These are phyloP conservation scores for Chymomyza fuscimana DNA, from an alignment of 2,888 invertebrate species.

Conservation along the genomic window DNA sequence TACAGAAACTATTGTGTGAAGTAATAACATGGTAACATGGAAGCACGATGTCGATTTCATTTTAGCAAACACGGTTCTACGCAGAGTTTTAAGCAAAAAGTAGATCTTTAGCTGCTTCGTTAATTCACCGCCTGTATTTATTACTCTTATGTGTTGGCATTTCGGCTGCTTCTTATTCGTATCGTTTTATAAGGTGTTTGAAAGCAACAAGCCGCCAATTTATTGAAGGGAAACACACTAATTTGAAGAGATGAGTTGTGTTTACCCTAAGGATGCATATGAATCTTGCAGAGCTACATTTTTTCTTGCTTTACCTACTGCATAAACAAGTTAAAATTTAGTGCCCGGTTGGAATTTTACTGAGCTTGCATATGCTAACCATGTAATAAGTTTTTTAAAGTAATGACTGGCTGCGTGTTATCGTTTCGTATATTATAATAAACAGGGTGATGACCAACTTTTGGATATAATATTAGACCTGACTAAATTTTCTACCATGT, in stretches of 20 bases:
- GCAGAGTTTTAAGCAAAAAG: conserved; percentile 30
- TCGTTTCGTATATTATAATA: too few relatives aligned
- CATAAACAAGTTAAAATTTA: conserved; percentile 23
- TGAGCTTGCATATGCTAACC: not conserved
- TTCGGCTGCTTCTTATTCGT: conserved; percentile 56
- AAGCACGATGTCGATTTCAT: conserved; percentile 47
- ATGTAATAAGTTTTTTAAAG: not conserved
- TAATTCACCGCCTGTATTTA: conserved; percentile 50
- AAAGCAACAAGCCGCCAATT: conserved; percentile 77
- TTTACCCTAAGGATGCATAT: conserved; percentile 69
- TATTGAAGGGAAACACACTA: conserved; percentile 77
- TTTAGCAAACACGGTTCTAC: conserved; percentile 27
- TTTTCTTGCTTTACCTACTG: conserved; percentile 52
- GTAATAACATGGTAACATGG: conserved; percentile 69
- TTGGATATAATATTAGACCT: not conserved
- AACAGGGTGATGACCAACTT: too few relatives aligned
- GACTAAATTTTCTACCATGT: conserved; percentile 41
- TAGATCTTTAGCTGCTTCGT: conserved; percentile 38
- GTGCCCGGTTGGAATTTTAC: conserved; percentile 54
- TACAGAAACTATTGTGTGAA: conserved; percentile 67
- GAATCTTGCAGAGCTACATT: conserved; percentile 41
- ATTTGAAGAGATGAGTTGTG: conserved; percentile 78
- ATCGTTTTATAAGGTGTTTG: conserved; percentile 67
- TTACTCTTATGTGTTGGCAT: conserved; percentile 52
- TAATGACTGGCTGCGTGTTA: not conserved